These are phyloP conservation scores for Vulpes vulpes DNA, from an alignment of 2,113 vertebrate genomes.

Conservation along the genomic window DNA sequence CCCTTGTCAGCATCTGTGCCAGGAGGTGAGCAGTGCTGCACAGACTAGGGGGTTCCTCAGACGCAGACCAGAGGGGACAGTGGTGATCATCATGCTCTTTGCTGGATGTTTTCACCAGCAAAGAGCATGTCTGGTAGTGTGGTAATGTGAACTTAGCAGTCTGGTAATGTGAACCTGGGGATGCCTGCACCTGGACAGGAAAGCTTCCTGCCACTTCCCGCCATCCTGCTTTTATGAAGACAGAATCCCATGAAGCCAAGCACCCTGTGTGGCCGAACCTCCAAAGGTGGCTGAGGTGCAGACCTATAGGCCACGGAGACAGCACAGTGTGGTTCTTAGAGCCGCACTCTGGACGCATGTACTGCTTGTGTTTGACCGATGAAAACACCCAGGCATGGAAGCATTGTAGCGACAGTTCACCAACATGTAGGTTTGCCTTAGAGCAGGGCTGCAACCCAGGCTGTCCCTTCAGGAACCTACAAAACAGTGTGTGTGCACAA, in stretches of 20 bases:
- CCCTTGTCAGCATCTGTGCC: neutral
- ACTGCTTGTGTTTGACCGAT: neutral
- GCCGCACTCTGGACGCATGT: fast-evolving
- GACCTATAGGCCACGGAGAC: fast-evolving
- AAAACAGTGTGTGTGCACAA: neutral
- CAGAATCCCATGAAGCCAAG: neutral
- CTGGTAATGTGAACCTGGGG: neutral
- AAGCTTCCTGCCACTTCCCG: neutral
- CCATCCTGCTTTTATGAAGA: neutral
- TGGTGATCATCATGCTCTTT: neutral
- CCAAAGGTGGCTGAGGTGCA: neutral
- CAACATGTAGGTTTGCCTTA: no score
- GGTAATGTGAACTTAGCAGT: no score
- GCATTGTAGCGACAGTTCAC: neutral
- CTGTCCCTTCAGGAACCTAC: neutral
- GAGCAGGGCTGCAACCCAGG: neutral
- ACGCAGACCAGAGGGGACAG: neutral
- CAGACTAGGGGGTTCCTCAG: neutral
- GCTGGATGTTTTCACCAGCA: no score
- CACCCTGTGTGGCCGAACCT: neutral
- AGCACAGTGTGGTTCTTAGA: fast-evolving
- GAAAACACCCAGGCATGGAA: neutral
- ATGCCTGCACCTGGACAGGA: neutral
- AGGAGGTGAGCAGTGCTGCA: neutral
- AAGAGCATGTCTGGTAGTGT: no score